phyloP scores from a whole-genome alignment of 2,113 vertebrate genomes.

The Glaucidium brasilianum region DNA sequence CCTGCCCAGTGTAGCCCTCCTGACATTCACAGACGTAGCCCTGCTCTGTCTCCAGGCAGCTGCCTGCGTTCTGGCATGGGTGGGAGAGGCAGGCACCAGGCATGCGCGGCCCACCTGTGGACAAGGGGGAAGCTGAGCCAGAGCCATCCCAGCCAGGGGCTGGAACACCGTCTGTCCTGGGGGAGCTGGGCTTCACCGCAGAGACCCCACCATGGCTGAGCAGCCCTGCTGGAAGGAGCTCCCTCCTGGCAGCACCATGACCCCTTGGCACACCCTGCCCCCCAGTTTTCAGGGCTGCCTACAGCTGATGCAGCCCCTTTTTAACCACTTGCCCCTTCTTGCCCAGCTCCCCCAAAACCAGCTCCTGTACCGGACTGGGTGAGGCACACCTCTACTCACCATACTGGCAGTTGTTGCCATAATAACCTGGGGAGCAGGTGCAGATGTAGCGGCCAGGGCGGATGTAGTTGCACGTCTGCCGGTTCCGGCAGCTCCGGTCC shows the following conservation, averaged over 20 bases:
- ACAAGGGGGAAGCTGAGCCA: neutral
- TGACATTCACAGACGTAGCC: slow-evolving; percentile 86
- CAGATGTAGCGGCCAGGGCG: slow-evolving; percentile 72
- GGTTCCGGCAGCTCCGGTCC: slow-evolving; percentile 67
- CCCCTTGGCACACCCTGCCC: fast-evolving
- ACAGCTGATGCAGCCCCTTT: neutral
- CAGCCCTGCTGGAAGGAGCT: neutral
- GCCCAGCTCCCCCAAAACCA: neutral
- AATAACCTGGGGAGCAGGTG: slow-evolving; percentile 80
- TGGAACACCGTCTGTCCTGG: neutral
- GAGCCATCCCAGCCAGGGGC: neutral
- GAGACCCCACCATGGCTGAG: fast-evolving
- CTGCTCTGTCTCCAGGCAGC: slow-evolving; percentile 67
- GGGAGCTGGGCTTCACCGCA: fast-evolving
- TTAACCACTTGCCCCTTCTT: neutral
- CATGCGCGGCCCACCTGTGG: slow-evolving; percentile 19
- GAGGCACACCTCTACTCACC: neutral
- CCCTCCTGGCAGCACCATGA: fast-evolving
- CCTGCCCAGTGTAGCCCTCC: slow-evolving; percentile 80
- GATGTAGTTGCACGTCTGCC: slow-evolving; percentile 72
- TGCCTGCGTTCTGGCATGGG: slow-evolving; percentile 75
- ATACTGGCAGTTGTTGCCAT: slow-evolving; percentile 80
- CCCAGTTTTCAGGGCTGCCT: neutral
- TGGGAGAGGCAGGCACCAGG: slow-evolving; percentile 58
- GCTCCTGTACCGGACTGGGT: fast-evolving